Percentiles rank a stretch among this genome's conserved stretches.
phyloP scores from a whole-genome alignment of 2,797 vertebrate species.

The Odontamblyopus lacepedii region DNA sequence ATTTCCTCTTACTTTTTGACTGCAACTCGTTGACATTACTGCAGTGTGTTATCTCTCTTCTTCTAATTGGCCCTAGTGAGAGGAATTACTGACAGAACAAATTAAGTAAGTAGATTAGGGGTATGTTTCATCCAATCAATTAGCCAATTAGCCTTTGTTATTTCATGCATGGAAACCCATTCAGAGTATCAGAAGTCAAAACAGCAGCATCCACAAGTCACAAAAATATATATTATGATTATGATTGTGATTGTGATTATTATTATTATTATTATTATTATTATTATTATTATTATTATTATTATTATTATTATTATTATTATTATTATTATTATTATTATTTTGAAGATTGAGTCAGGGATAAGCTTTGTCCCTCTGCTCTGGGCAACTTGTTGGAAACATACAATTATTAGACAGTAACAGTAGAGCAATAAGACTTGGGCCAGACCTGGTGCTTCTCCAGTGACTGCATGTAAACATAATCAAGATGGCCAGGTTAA shows the following conservation, averaged over 20 bases:
- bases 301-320: no score
- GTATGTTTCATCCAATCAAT: conserved; percentile 3
- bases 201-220: neutral
- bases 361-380: neutral
- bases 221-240: no score
- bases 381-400: neutral
- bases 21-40: neutral
- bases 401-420: neutral
- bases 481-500: no score
- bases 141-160: conserved; percentile 3
- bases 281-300: no score
- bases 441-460: no score
- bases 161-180: neutral
- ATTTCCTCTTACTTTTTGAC: neutral
- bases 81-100: neutral
- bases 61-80: neutral
- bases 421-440: neutral
- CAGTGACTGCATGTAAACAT: no score
- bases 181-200: neutral
- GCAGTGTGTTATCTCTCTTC: neutral
- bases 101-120: conserved; percentile 9
- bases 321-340: no score
- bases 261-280: no score
- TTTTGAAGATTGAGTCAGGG: neutral
- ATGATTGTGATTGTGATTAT: no score